Base-by-base conservation (phyloP, 2,888 invertebrate genomes). In the Alcis repandata region DNA sequence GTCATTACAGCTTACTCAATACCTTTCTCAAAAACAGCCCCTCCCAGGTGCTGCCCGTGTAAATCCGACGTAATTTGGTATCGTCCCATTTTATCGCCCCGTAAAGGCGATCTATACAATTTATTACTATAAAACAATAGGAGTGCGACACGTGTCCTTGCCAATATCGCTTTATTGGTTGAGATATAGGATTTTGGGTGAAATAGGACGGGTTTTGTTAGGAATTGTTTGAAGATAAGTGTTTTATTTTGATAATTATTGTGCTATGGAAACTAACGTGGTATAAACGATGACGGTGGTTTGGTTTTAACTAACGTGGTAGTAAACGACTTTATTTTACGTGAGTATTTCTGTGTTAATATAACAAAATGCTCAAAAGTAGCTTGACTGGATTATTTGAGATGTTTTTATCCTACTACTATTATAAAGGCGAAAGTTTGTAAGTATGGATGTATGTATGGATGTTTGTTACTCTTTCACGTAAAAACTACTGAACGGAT, bases 121-220 rank as follows among this genome's bases (percentile, higher is more conserved):
- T 79, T 80, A 80, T 80, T 74, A 67, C 64, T 32, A 15, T 59
- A 46, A 74, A 69, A 80, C 80, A 78, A 80, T 78, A 70, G 77
- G 4, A 38, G 19, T 48, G 40, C 59, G 54, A 76, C 78, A 78
- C 73, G 72, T 77, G 74, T 78, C 72, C 68, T 63, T 72, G 45
- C 74, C 74, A 73, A 54, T 54, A 36, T 49, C 17, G 19, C 36
- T 19, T 38, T 51, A 51, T 51, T 51, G 36, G 19, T 17, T 33
- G 51, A 51, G 51, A 36, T 51, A 51, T 51, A 19, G 13, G 36
- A 38, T 19, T 51, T 38, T 20, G 17, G 36, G 51, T 19, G 19
- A 51, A 51, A 51, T 51, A n/a, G 36, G 51, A 9, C 19, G n/a
- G n/a, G 36, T 13, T 27, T 20, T n/a, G 11, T 22, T 22, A 22